These are phyloP conservation scores for Ardeotis arabs DNA, from an alignment of 2,113 vertebrate genomes.

Conservation along the genomic window DNA sequence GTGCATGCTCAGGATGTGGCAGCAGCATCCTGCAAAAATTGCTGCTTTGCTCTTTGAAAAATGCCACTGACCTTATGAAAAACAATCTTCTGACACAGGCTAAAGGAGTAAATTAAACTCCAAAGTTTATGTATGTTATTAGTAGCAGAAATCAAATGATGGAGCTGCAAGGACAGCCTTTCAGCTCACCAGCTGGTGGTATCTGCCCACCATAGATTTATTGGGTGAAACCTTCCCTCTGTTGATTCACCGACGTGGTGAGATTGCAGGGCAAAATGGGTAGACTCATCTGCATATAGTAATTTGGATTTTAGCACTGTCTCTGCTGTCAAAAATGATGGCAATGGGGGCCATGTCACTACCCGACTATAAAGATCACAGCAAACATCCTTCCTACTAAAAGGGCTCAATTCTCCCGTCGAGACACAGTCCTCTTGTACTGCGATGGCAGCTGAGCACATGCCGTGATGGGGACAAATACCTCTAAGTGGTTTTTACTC, in stretches of 20 bases:
- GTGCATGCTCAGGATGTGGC: rapidly evolving
- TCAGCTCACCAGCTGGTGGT: not conserved
- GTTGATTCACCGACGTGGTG: rapidly evolving
- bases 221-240: not conserved
- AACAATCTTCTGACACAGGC: not conserved
- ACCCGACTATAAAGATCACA: not conserved
- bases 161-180: not conserved
- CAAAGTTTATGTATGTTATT: not conserved
- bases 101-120: not conserved
- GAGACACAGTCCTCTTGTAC: not conserved
- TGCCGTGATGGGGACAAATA: not conserved
- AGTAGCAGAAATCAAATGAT: not conserved
- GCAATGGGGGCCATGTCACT: not conserved
- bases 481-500: not conserved
- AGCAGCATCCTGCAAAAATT: not conserved
- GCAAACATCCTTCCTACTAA: not conserved
- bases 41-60: not conserved
- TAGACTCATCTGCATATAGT: not conserved
- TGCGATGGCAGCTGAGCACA: not conserved
- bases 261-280: not conserved
- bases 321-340: not conserved
- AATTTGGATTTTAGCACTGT: not conserved
- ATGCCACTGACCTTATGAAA: constrained; percentile 11
- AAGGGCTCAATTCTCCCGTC: not conserved
- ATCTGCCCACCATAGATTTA: rapidly evolving